Percentiles rank a stretch among this genome's conserved stretches.
Evolutionary conservation across 2,888 invertebrate genomes (phyloP).

Genomic region (Chrysina gloriosa): DNA sequence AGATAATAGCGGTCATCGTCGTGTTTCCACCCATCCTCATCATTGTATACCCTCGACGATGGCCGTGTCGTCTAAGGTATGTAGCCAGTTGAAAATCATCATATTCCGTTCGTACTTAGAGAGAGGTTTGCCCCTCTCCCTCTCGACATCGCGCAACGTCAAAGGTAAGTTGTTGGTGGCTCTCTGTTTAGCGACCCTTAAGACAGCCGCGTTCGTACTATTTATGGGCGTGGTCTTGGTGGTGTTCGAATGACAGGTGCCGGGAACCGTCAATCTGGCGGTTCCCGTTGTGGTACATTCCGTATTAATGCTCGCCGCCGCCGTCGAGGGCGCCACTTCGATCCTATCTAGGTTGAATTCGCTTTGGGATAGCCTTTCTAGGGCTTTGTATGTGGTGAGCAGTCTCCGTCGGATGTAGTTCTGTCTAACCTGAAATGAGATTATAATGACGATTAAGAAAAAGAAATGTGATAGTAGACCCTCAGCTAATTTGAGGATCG

Average conservation of each 20-base stretch:
- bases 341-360: conserved; percentile 84
- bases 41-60: conserved; percentile 66
- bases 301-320: conserved; percentile 58
- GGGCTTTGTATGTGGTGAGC: conserved; percentile 82
- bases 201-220: conserved; percentile 64
- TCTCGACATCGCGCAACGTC: conserved; percentile 82
- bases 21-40: conserved; percentile 24
- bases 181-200: conserved; percentile 64
- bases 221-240: conserved; percentile 53
- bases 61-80: conserved; percentile 82
- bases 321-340: conserved; percentile 72
- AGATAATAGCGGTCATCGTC: not conserved
- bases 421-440: conserved; percentile 74
- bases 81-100: conserved; percentile 96
- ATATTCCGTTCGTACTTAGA: conserved; percentile 94
- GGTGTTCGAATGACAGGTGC: conserved; percentile 57
- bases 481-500: too few relatives aligned
- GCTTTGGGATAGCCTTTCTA: conserved; percentile 85
- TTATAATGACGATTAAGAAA: conserved; percentile 27
- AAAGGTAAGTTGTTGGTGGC: conserved; percentile 70
- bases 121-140: conserved; percentile 84
- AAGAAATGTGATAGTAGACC: not conserved
- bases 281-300: conserved; percentile 45
- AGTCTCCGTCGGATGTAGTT: conserved; percentile 83
- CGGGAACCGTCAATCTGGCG: conserved; percentile 55